Evolutionary conservation across 2,888 invertebrate species (phyloP), one percentile per base, ranked within the genome.

Genomic region (Germaria angustata): DNA sequence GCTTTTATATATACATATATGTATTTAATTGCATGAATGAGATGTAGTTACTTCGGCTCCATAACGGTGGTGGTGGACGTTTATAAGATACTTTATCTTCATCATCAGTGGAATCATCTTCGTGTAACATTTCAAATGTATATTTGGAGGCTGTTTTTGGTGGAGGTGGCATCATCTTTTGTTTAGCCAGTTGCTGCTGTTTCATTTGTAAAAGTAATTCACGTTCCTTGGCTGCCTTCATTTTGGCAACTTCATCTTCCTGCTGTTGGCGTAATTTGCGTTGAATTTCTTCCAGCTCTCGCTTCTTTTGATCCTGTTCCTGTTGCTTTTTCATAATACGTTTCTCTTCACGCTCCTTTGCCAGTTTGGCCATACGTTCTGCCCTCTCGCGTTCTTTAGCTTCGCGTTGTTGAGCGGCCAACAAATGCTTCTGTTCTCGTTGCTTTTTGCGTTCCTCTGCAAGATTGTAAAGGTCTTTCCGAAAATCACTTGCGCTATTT

Each of bases 81-180:
- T 89, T 88, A 81, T 87, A 87, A 39, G 86, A 86, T 3, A 88
- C 86, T 79, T 90, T 90, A 49, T 87, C 88, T 81, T 92, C 91
- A 51, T 92, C 92, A 82, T 91, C 91, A 7, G 91, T 91, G 6
- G 91, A 91, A 84, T 92, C 92, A 80, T 91, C 91, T 72, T 91
- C 91, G 81, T 90, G 88, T 78, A 92, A 80, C 88, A 91, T 90
- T 69, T 91, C 90, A 78, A 92, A 92, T n/a, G 88, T 87, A 66
- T 90, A 91, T 81, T 89, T 89, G 1, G 84, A 86, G 15, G 86
- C 84, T 2, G 20, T 69, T 77, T 87, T 87, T 13, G 88, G 86
- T 32, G 89, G 89, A 6, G 88, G 89, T 69, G 89, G 87, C 86
- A 88, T 65, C 82, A 85, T 88, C 81, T 84, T 80, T 84, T 87